Percentiles rank a stretch among this genome's conserved stretches.
Evolutionary conservation across 2,113 vertebrate genomes (phyloP).

Genomic region (Halichoerus grypus): DNA sequence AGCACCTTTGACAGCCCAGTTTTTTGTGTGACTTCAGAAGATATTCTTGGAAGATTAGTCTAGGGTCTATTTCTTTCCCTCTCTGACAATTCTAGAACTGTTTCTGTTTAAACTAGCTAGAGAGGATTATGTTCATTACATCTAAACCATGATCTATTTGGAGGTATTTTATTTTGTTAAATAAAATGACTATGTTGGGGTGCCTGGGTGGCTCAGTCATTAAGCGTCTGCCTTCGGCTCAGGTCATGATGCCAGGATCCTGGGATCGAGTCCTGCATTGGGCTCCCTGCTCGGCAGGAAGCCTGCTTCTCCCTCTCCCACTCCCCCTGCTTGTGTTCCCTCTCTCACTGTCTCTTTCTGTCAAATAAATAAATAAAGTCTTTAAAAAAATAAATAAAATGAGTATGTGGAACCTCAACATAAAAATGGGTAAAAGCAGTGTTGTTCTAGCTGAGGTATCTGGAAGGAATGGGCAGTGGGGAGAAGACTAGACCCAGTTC

Average conservation of each 20-base stretch:
- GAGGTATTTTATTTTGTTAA: neutral
- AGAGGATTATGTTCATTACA: neutral
- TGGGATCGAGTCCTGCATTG: too few relatives aligned
- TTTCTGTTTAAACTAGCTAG: neutral
- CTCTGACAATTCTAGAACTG: neutral
- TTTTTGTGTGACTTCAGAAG: neutral
- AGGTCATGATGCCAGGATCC: too few relatives aligned
- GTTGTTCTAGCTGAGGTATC: too few relatives aligned
- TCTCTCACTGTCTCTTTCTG: too few relatives aligned
- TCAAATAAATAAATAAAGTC: too few relatives aligned
- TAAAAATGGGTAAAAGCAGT: neutral
- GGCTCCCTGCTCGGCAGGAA: too few relatives aligned
- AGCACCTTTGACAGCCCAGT: neutral
- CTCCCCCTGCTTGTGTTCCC: too few relatives aligned
- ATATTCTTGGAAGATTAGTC: neutral
- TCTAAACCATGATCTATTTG: neutral
- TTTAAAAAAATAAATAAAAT: neutral
- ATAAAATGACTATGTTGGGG: neutral
- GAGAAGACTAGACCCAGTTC: accelerated
- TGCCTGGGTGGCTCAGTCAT: too few relatives aligned
- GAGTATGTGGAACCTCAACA: neutral
- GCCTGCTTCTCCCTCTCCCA: too few relatives aligned
- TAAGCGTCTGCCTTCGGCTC: too few relatives aligned
- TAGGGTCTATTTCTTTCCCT: neutral
- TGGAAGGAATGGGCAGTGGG: neutral